Conservation (phyloP, 2,888 invertebrate genomes). For the Meiosimyza platycephala region DNA sequence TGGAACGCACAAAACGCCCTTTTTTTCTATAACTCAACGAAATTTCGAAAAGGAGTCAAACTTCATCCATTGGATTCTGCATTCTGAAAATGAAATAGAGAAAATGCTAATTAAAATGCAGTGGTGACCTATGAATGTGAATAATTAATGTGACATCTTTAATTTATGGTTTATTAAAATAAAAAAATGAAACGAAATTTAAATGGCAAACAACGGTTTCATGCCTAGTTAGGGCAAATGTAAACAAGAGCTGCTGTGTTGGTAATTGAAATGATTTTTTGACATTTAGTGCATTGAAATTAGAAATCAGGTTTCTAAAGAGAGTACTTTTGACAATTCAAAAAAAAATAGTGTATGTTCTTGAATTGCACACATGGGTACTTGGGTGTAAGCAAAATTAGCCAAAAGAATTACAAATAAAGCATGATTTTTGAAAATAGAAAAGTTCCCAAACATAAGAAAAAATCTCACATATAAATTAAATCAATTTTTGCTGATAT, state of each 20-base stretch:
- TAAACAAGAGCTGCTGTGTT: conserved; percentile 52
- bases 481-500: too few relatives aligned
- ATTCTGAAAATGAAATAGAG: not conserved
- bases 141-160: conserved; percentile 62
- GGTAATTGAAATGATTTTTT: conserved; percentile 18
- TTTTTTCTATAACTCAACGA: not conserved
- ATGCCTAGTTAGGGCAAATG: conserved; percentile 61
- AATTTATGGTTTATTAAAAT: conserved; percentile 57
- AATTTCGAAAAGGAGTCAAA: not conserved
- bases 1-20: not conserved
- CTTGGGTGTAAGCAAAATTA: too few relatives aligned
- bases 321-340: too few relatives aligned
- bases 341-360: too few relatives aligned
- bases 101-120: conserved; percentile 57
- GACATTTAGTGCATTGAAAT: conserved; percentile 11
- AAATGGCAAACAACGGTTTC: conserved; percentile 59
- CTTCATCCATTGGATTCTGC: not conserved
- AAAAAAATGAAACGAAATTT: not conserved
- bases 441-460: too few relatives aligned
- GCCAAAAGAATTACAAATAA: too few relatives aligned
- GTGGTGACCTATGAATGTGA: conserved; percentile 52
- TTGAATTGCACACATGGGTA: too few relatives aligned
- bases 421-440: too few relatives aligned
- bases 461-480: too few relatives aligned
- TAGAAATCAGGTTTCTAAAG: not conserved